Conservation (phyloP, 2,113 vertebrate genomes). For the Hemibagrus wyckioides region DNA sequence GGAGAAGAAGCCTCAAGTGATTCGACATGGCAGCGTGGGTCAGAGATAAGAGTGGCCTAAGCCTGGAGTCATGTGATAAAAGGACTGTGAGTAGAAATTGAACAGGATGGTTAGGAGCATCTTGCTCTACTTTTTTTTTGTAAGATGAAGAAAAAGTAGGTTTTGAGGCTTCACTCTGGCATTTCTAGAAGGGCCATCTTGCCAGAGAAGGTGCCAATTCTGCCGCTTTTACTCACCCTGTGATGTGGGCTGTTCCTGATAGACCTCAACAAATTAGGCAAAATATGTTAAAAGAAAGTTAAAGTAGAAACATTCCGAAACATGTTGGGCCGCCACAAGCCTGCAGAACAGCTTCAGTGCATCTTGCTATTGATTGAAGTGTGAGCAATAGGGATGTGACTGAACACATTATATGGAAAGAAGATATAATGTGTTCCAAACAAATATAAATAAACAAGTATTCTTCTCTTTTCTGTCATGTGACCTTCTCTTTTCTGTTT, state of each 20-base stretch:
- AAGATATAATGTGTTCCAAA: not conserved
- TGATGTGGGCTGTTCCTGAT: not conserved
- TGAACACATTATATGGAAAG: not conserved
- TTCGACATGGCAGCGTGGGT: slow-evolving; percentile 56
- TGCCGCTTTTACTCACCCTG: not conserved
- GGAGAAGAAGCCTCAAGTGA: slow-evolving; percentile 56
- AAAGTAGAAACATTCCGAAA: not conserved
- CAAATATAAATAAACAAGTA: not conserved
- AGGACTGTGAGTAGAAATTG: slow-evolving; percentile 8
- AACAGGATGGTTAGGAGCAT: not conserved
- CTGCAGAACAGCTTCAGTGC: too few species aligned
- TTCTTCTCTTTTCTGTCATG: not conserved
- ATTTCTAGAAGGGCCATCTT: not conserved
- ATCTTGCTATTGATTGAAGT: not conserved
- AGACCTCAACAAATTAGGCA: not conserved
- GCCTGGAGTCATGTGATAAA: slow-evolving; percentile 37
- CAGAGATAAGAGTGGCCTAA: slow-evolving; percentile 49
- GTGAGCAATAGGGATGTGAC: not conserved
- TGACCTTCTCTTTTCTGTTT: too few species aligned
- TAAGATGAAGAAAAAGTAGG: not conserved
- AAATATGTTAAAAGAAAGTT: not conserved
- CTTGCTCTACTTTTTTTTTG: slow-evolving; percentile 8
- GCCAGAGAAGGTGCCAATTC: not conserved
- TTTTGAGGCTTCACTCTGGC: not conserved
- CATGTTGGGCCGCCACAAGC: too few species aligned